Percentiles rank a stretch among this genome's conserved stretches.
Evolutionary conservation across 2,113 vertebrate species (phyloP).

Genomic region (Baryphthengus martii): DNA sequence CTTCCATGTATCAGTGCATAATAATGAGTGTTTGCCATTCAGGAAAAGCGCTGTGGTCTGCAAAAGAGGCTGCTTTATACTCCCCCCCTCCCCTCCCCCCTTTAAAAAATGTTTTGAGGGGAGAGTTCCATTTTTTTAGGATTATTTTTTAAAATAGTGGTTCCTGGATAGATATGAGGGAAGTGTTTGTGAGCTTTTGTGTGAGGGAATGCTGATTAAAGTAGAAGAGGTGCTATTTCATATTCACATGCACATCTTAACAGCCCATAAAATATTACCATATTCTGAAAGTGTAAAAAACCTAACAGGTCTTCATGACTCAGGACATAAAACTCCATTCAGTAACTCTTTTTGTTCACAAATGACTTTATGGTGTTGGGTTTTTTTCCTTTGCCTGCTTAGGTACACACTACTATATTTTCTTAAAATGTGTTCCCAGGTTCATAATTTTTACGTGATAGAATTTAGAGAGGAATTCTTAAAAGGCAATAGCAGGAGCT

Average conservation of each 20-base stretch:
- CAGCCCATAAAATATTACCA: slow-evolving; percentile 39
- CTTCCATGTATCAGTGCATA: slow-evolving; percentile 60
- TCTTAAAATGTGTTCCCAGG: slow-evolving; percentile 20
- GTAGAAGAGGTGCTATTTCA: background rate
- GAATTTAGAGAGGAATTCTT: slow-evolving; percentile 28
- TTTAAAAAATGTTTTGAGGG: background rate
- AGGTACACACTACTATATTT: slow-evolving; percentile 17
- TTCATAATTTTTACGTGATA: slow-evolving; percentile 9
- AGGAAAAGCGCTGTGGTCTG: slow-evolving; percentile 64
- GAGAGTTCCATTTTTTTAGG: background rate
- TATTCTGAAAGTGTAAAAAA: slow-evolving; percentile 46
- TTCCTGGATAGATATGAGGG: background rate
- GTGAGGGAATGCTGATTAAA: slow-evolving; percentile 6
- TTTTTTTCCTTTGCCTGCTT: background rate
- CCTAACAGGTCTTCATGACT: slow-evolving; percentile 44
- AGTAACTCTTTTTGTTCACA: slow-evolving; percentile 46
- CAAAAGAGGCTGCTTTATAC: slow-evolving; percentile 51
- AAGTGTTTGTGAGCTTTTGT: background rate
- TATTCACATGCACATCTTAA: background rate
- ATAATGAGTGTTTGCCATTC: slow-evolving; percentile 67
- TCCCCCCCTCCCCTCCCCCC: no score
- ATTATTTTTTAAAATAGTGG: background rate
- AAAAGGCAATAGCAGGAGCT: background rate
- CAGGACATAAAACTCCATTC: slow-evolving; percentile 48
- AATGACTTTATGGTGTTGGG: background rate